These are phyloP conservation scores for Diabrotica undecimpunctata DNA, from an alignment of 1,140 invertebrate genomes.

Conservation along the genomic window DNA sequence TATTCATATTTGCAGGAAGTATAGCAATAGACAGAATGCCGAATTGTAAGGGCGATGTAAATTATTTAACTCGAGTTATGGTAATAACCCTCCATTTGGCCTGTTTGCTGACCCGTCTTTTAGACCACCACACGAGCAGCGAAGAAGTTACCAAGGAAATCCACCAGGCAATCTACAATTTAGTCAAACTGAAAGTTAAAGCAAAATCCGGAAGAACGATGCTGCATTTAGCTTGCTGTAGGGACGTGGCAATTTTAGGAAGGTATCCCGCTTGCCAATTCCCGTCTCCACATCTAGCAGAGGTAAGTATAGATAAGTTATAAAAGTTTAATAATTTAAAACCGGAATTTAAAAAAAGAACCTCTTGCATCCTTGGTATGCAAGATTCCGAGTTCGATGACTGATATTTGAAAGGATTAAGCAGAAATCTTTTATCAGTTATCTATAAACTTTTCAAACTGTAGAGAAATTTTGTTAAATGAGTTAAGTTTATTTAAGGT, in stretches of 20 bases:
- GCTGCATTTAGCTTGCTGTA: slow-evolving; percentile 75
- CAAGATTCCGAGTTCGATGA: no score
- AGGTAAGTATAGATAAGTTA: no score
- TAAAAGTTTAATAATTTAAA: no score
- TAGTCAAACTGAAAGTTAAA: slow-evolving; percentile 71
- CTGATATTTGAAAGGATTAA: no score
- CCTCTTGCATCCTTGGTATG: no score
- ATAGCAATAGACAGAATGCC: slow-evolving; percentile 53
- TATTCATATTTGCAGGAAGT: slow-evolving; percentile 8
- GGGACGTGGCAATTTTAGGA: slow-evolving; percentile 54
- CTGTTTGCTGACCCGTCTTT: slow-evolving; percentile 66
- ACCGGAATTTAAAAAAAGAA: no score
- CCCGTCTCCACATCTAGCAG: slow-evolving; percentile 68
- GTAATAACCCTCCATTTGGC: slow-evolving; percentile 82
- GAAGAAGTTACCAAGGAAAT: slow-evolving; percentile 55
- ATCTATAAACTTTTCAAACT: no score
- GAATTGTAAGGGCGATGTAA: slow-evolving; percentile 66
- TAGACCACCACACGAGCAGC: slow-evolving; percentile 53
- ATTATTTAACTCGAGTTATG: slow-evolving; percentile 76
- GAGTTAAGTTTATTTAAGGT: no score
- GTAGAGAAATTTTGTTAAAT: no score
- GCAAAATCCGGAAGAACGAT: slow-evolving; percentile 69
- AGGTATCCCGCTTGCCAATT: slow-evolving; percentile 74
- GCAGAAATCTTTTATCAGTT: no score
- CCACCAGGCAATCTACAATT: slow-evolving; percentile 62